Conservation (phyloP, 2,888 invertebrate species). For the Lochmaea capreae region DNA sequence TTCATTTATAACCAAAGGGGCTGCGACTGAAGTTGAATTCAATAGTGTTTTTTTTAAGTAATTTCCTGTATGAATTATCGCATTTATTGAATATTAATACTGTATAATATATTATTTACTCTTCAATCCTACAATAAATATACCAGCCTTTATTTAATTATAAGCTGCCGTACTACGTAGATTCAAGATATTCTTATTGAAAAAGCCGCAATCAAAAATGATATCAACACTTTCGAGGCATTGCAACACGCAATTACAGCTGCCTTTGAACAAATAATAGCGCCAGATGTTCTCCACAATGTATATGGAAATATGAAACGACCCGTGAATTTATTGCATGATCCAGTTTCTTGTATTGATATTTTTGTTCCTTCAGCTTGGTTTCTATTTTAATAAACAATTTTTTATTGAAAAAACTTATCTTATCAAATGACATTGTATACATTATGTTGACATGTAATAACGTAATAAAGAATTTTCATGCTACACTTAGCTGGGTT, state of each 20-base stretch:
- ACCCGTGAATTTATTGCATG: slow-evolving; percentile 37
- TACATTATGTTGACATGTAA: background rate
- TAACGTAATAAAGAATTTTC: background rate
- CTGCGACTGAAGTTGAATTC: no score
- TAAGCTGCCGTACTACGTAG: slow-evolving; percentile 12
- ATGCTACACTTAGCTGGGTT: background rate
- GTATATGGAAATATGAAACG: slow-evolving; percentile 43
- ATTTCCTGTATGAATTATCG: no score
- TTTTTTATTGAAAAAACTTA: background rate
- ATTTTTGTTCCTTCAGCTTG: background rate
- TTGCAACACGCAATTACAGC: slow-evolving; percentile 44
- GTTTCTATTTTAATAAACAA: slow-evolving; percentile 11
- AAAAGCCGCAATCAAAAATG: slow-evolving; percentile 39
- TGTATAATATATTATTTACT: no score
- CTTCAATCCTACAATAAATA: background rate
- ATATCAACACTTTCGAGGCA: slow-evolving; percentile 41
- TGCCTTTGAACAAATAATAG: slow-evolving; percentile 40
- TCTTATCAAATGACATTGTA: slow-evolving; percentile 1
- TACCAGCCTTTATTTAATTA: background rate
- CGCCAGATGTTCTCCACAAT: slow-evolving; percentile 40
- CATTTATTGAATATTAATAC: no score
- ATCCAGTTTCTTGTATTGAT: slow-evolving; percentile 27
- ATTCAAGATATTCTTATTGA: slow-evolving; percentile 27
- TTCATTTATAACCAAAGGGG: no score
- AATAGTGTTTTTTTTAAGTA: no score